Evolutionary conservation across 2,888 invertebrate species (phyloP).

Genomic region (Drosophila mimica): DNA sequence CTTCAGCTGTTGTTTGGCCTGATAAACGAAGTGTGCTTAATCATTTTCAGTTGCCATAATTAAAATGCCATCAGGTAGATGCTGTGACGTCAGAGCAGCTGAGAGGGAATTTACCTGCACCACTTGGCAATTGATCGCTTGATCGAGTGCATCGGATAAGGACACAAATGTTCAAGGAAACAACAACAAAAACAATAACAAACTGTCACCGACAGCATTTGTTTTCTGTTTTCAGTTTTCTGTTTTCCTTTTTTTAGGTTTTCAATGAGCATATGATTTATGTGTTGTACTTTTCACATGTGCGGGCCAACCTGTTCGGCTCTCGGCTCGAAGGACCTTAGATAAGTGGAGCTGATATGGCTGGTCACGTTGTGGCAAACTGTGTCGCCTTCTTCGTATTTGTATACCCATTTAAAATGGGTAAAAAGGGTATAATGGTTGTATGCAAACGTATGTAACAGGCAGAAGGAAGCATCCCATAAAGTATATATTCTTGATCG

Average conservation of each 20-base stretch:
- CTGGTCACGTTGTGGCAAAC: background rate
- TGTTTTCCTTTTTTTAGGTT: background rate
- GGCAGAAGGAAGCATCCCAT: too few species aligned
- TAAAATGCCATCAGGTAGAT: conserved; percentile 82
- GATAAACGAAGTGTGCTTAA: conserved; percentile 53
- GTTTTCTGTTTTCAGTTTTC: background rate
- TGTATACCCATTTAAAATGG: too few species aligned
- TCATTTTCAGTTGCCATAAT: conserved; percentile 67
- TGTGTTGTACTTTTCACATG: conserved; percentile 26
- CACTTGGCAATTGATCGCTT: conserved; percentile 41
- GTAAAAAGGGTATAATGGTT: too few species aligned
- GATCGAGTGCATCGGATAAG: conserved; percentile 52
- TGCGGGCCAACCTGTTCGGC: conserved; percentile 27
- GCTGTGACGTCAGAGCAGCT: conserved; percentile 55
- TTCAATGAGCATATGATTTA: conserved; percentile 56
- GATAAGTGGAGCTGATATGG: conserved; percentile 33
- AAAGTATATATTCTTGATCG: background rate
- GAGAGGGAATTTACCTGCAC: conserved; percentile 47
- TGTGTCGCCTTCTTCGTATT: background rate
- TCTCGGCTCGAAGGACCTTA: conserved; percentile 14
- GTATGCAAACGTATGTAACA: too few species aligned
- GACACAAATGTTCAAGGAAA: conserved; percentile 26
- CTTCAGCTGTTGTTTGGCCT: conserved; percentile 46
- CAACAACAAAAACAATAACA: background rate
- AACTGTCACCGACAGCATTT: conserved; percentile 48